Evolutionary conservation across 2,797 vertebrate species (phyloP).

Genomic region (Coregonus sp.): DNA sequence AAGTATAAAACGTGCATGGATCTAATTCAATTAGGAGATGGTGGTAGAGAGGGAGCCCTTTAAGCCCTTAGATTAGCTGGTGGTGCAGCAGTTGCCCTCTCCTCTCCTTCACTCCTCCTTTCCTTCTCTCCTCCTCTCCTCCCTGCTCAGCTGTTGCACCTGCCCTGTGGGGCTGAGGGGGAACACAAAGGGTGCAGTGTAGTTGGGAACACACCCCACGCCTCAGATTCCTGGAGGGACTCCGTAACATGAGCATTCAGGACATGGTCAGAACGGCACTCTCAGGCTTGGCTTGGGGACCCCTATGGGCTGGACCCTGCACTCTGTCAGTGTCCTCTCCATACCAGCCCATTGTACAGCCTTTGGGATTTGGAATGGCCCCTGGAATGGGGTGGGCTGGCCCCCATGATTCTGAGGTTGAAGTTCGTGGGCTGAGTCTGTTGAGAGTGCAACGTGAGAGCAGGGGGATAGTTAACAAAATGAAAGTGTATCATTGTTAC

Average conservation of each 20-base stretch:
- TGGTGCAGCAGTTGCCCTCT: constrained; percentile 55
- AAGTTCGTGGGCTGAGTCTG: constrained; percentile 9
- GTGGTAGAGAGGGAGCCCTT: not conserved
- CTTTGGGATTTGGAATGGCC: not conserved
- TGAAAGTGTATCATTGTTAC: constrained; percentile 39
- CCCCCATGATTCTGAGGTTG: constrained; percentile 9
- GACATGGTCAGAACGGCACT: constrained; percentile 23
- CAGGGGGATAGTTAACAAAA: constrained; percentile 36
- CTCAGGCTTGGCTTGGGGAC: constrained; percentile 21
- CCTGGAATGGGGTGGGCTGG: constrained; percentile 22
- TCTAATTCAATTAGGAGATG: not conserved
- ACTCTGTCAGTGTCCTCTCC: constrained; percentile 29
- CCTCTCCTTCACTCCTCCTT: constrained; percentile 15
- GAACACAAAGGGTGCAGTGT: constrained; percentile 71
- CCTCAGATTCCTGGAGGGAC: constrained; percentile 63
- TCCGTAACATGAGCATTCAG: constrained; percentile 51
- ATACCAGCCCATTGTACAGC: not conserved
- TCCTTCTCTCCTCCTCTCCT: constrained; percentile 24
- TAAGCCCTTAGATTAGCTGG: constrained; percentile 2
- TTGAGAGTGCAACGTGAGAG: constrained; percentile 23
- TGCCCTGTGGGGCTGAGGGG: constrained; percentile 55
- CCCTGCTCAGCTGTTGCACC: constrained; percentile 72
- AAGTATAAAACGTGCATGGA: not conserved
- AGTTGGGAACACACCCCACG: constrained; percentile 36
- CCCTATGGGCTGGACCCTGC: constrained; percentile 18